Evolutionary conservation across 2,113 vertebrate genomes (phyloP), one percentile per base, ranked within the genome.

Genomic region (Pleuronectes platessa): DNA sequence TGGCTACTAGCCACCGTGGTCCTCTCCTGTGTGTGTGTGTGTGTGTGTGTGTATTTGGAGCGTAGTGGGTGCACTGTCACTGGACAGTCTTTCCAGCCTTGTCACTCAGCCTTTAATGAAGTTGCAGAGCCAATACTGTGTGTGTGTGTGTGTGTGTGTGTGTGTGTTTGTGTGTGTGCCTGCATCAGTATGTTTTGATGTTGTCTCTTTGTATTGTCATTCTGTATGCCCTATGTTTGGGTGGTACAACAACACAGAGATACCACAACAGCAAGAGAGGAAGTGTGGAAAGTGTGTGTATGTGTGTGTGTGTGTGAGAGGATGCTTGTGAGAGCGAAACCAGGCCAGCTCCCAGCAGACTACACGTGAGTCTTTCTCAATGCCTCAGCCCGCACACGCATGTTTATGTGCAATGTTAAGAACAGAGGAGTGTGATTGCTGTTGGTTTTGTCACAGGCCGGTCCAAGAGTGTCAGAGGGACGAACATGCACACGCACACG

Each of bases 261-360:
- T 49, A 26, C 24, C 0, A 13, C 31, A 35, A 18, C 17, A 76
- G 31, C 56, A 35, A 59, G 23, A 59, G 11, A 59, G n/a, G 26
- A 55, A 14, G 31, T 53, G 49, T 37, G 27, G 35, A 9, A 37
- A 37, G 27, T 65, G 68, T 80, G 61, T 80, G 65, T 74, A 68
- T 45, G 47, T 61, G 51, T 47, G 49, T n/a, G 51, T 35, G 63
- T 14, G 31, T 37, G 55, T 23, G 40, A 10, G 20, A 27, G 70
- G 53, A 78, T 27, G 31, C 58, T 63, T 61, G 80, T 82, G 76
- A 75, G 61, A 76, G 62, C 66, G 65, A 89, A 90, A 90, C 74
- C 88, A 90, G 91, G 91, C 81, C 90, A 91, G 90, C 73, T 89
- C 86, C 85, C 89, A 82, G 82, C 75, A 87, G 91, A 90, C 68